Base-by-base conservation (phyloP, 2,888 invertebrate genomes). In the Miltochrista miniata region DNA sequence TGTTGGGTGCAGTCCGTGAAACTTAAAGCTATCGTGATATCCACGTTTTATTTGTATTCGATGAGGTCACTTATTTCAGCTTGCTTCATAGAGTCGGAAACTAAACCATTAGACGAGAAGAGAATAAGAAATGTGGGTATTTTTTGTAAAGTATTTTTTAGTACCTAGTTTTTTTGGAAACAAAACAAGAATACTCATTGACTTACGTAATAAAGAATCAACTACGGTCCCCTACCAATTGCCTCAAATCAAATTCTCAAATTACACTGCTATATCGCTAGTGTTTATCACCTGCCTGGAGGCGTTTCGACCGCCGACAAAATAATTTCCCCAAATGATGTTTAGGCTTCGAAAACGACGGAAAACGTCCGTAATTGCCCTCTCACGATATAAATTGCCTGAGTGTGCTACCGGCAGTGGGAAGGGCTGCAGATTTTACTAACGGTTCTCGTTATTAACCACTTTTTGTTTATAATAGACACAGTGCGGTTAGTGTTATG, bases 301-400 rank as follows among this genome's bases (percentile, higher is more conserved):
- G 78, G 79, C 78, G 59, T 64, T 64, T 65, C 67, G 69, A 73
- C 67, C 66, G 63, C 69, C 75, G 69, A 68, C 70, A 71, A 81
- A 81, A 87, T 87, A 80, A 87, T 87, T 85, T 82, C 72, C 75
- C 70, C 77, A 83, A 85, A 88, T 83, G 82, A 85, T 82, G 79
- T 87, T 87, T 83, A 77, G 75, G 70, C 74, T 70, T 70, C 74
- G 74, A 81, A 85, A 84, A 80, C 75, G 83, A 76, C 80, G 84
- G 79, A 82, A 83, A 84, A 77, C 76, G 74, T 73, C 74, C 67
- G 84, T 86, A 86, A 87, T 87, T 84, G 85, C 85, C 85, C 81
- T 79, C 85, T 81, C 82, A 83, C 79, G 70, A 76, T 84, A 85
- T 85, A 88, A 87, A 87, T 87, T 87, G 86, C 82, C 85, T 80